These are phyloP conservation scores for Choloepus hoffmanni DNA, from an alignment of 2,113 vertebrate genomes.

Conservation along the genomic window DNA sequence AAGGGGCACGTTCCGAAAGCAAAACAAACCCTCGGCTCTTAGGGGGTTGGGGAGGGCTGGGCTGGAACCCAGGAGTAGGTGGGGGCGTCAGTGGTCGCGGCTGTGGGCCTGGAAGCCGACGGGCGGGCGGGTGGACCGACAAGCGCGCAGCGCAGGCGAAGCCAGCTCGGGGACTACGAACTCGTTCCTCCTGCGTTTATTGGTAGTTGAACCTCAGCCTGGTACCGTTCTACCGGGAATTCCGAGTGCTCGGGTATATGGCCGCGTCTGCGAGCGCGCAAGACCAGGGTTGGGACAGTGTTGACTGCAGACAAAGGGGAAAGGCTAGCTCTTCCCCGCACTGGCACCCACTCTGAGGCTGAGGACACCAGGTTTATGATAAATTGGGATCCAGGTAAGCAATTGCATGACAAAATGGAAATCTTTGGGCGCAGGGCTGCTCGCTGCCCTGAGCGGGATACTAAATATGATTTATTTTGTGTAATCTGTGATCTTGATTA, in stretches of 20 bases:
- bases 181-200: constrained; percentile 95
- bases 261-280: constrained; percentile 98
- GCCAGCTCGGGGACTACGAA: constrained; percentile 82
- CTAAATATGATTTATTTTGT: constrained; percentile 92
- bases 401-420: constrained; percentile 95
- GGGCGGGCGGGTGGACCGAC: constrained; percentile 69
- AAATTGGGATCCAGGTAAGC: constrained; percentile 99
- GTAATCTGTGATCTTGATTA: constrained; percentile 90
- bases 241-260: constrained; percentile 95
- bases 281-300: constrained; percentile 99
- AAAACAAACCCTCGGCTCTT: constrained; percentile 85
- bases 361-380: constrained; percentile 94
- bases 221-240: constrained; percentile 99
- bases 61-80: constrained; percentile 80
- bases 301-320: constrained; percentile 98
- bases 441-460: constrained; percentile 88
- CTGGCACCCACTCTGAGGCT: constrained; percentile 92
- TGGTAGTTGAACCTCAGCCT: constrained; percentile 97
- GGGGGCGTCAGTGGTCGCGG: constrained; percentile 70
- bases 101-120: constrained; percentile 74
- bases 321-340: constrained; percentile 95
- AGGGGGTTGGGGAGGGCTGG: constrained; percentile 77
- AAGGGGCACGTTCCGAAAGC: constrained; percentile 89
- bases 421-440: constrained; percentile 94
- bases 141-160: constrained; percentile 61